These are phyloP conservation scores for Apodemia zela DNA, from an alignment of 2,888 invertebrate species.

Conservation along the genomic window DNA sequence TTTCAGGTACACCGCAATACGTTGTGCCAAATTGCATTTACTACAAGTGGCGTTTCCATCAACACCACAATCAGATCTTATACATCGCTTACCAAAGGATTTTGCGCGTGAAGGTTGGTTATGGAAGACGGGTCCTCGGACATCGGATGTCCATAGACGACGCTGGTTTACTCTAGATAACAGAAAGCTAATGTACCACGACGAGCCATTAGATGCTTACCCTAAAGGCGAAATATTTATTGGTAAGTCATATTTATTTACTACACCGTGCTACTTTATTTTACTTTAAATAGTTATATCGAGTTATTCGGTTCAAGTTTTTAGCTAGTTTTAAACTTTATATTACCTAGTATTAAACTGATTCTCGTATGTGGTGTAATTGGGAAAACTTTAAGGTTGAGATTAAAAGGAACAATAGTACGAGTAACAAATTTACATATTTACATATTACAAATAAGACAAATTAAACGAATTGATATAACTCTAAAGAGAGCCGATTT, in stretches of 20 bases:
- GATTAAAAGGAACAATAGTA: too few relatives aligned
- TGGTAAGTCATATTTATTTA: constrained; percentile 65
- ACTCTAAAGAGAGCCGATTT: too few relatives aligned
- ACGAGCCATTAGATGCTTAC: constrained; percentile 91
- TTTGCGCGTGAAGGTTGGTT: constrained; percentile 93
- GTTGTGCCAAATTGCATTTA: constrained; percentile 91
- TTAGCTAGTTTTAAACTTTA: too few relatives aligned
- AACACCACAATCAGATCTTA: constrained; percentile 85
- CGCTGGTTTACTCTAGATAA: constrained; percentile 95
- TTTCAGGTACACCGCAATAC: constrained; percentile 85
- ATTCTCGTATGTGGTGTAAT: too few relatives aligned
- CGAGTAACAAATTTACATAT: too few relatives aligned
- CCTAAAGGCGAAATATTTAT: constrained; percentile 95
- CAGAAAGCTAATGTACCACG: constrained; percentile 95
- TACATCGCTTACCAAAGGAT: constrained; percentile 87
- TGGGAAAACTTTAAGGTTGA: too few relatives aligned
- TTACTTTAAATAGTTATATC: too few relatives aligned
- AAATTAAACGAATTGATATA: too few relatives aligned
- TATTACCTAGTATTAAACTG: too few relatives aligned
- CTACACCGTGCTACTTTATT: too few relatives aligned
- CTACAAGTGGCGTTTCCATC: constrained; percentile 92
- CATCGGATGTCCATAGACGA: constrained; percentile 89
- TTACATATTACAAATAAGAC: too few relatives aligned
- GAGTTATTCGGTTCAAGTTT: too few relatives aligned
- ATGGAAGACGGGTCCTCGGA: constrained; percentile 92